Base-by-base conservation (phyloP, 2,113 vertebrate species). In the Pseudorhombus dupliciocellatus region DNA sequence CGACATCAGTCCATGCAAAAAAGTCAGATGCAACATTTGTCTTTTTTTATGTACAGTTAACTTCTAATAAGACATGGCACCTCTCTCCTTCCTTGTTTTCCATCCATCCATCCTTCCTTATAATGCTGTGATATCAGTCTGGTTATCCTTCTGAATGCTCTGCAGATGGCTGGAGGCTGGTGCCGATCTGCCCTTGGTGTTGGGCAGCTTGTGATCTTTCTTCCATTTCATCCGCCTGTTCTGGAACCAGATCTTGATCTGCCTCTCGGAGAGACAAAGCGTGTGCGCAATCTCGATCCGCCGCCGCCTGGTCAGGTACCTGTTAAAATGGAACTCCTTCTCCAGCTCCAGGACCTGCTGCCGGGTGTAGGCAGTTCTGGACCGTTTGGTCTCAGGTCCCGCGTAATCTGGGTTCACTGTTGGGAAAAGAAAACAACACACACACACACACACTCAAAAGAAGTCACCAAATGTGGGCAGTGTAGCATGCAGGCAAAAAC, bases 241-340 rank as follows among this genome's bases (percentile, higher is more conserved):
- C 85, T 99, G 97, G 92, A 99, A 98, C 97, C 97, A 99, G 93
- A 99, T 99, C 95, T 99, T 99, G 87, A 99, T 99, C 90, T 99
- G 97, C 90, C 97, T 96, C 81, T 99, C 97, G 42, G 97, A 99
- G 66, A 99, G 96, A 91, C 96, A 98, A 85, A 99, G 93, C 73
- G 95, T 97, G 84, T 99, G 97, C 42, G 97, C 97, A 63, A 99
- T 99, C 91, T 99, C 97, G 81, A 99, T 99, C 90, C 97, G 93
- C 83, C 97, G 97, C 90, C 97, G 95, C 92, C 97, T 94, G 62
- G 97, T 98, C 89, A 99, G 95, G 92, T 99, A 99, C 94, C 97
- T 97, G 95, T 99, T 99, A 96, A 98, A 99, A 94, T 98, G 97
- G 90, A 99, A 99, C 94, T 99, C 97, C 93, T 99, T 99, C 90